Evolutionary conservation across 1,140 invertebrate species (phyloP), one percentile per base, ranked within the genome.

Genomic region (Orius insidiosus): DNA sequence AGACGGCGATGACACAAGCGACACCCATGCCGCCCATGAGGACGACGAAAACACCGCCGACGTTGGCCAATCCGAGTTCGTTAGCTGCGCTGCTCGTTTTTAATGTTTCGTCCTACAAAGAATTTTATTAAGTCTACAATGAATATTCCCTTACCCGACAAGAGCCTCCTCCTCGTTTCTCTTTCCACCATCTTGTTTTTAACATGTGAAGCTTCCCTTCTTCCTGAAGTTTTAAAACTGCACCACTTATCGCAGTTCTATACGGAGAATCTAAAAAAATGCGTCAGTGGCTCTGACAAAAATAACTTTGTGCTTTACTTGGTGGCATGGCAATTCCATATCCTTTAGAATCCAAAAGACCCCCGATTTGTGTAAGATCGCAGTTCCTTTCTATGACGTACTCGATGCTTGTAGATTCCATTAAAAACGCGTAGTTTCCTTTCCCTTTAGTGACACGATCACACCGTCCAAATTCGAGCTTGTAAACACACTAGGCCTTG

Each of bases 121-220:
- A n/a, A n/a, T n/a, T n/a, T n/a, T n/a, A n/a, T n/a, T n/a, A n/a
- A n/a, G n/a, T n/a, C n/a, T n/a, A n/a, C n/a, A n/a, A n/a, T n/a
- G n/a, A n/a, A n/a, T n/a, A n/a, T n/a, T n/a, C n/a, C n/a, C n/a
- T 24, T 3, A 24, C 24, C 7, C 7, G 24, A 24, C 24, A 24
- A 24, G 7, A 24, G 7, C 24, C 7, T 24, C 24, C 24, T 24
- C 24, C 24, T 24, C n/a, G n/a, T n/a, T n/a, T n/a, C n/a, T n/a
- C n/a, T 58, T 78, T 74, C 87, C 87, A 93, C 87, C 86, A 93
- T 58, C 78, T 82, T 16, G 75, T 71, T 60, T 90, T 90, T 9
- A 93, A 59, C 36, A 75, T 68, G 38, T 74, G 68, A 5, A 94
- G 60, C 47, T 69, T 71, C 2, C 85, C 86, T 47, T 71, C 74